Evolutionary conservation across 2,888 invertebrate species (phyloP).

Genomic region (Eristalis pertinax): DNA sequence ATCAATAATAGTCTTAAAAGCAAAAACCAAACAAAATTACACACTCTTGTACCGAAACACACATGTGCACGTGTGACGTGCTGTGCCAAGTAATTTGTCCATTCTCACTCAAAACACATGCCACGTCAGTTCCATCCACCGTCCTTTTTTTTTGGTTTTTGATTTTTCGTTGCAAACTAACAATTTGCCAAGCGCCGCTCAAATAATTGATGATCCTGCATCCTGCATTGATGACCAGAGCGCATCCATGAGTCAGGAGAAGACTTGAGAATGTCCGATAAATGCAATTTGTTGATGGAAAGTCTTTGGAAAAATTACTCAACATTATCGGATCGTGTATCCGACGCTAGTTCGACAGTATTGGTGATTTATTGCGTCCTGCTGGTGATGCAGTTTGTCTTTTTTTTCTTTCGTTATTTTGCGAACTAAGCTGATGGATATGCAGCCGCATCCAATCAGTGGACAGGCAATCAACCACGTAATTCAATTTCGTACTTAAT

Average conservation of each 20-base stretch:
- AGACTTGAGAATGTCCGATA: slow-evolving; percentile 1
- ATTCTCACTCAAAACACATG: background rate
- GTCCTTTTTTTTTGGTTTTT: background rate
- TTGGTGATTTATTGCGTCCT: background rate
- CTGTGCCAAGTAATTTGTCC: background rate
- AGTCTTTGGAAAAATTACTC: background rate
- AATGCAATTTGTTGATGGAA: background rate
- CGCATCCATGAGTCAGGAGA: slow-evolving; percentile 1
- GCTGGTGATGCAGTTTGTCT: background rate
- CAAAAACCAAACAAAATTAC: too few relatives aligned
- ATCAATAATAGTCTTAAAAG: too few relatives aligned
- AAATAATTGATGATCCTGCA: slow-evolving; percentile 15
- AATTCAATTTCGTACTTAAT: slow-evolving; percentile 56
- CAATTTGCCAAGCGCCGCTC: slow-evolving; percentile 6
- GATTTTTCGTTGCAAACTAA: background rate
- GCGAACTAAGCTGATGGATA: background rate
- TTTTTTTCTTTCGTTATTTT: background rate
- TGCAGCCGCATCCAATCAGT: background rate
- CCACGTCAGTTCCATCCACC: background rate
- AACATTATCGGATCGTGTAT: background rate
- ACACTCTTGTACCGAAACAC: too few relatives aligned
- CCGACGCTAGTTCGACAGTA: background rate
- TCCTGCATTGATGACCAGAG: slow-evolving; percentile 1
- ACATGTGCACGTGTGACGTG: background rate
- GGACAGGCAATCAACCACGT: slow-evolving; percentile 51